A percentile compares a stretch with the other conserved stretches of the same genome.
These are phyloP conservation scores for Carabus problematicus DNA, from an alignment of 2,888 invertebrate species.

Conservation along the genomic window DNA sequence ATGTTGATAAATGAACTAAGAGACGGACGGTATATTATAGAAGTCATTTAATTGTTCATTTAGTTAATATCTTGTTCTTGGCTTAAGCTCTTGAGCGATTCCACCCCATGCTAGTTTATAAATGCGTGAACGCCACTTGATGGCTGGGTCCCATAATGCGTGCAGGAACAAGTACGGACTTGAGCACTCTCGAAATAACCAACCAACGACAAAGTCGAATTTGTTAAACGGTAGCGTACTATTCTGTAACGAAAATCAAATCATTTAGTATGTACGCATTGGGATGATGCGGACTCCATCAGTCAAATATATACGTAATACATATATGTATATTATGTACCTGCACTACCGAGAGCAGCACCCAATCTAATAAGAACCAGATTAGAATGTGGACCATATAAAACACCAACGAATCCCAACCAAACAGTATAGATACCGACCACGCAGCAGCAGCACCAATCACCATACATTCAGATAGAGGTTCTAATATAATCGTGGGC, in stretches of 20 bases:
- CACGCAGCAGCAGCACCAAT: slow-evolving; percentile 91
- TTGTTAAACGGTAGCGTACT: slow-evolving; percentile 93
- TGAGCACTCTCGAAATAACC: slow-evolving; percentile 91
- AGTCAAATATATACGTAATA: neutral
- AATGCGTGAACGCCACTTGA: slow-evolving; percentile 91
- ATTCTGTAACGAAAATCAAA: slow-evolving; percentile 66
- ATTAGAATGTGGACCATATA: slow-evolving; percentile 89
- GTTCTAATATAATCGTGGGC: slow-evolving; percentile 88
- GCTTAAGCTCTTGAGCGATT: slow-evolving; percentile 85
- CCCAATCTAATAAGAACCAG: slow-evolving; percentile 97
- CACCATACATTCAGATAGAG: slow-evolving; percentile 93
- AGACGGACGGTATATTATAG: slow-evolving; percentile 39
- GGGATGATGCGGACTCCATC: neutral
- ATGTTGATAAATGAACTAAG: neutral
- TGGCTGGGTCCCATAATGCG: slow-evolving; percentile 86
- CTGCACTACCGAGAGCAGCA: slow-evolving; percentile 86
- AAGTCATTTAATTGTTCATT: slow-evolving; percentile 29
- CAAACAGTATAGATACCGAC: slow-evolving; percentile 82
- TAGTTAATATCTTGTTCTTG: slow-evolving; percentile 70
- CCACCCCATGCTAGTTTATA: slow-evolving; percentile 97
- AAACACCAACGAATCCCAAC: slow-evolving; percentile 89
- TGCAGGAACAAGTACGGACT: slow-evolving; percentile 88
- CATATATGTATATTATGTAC: slow-evolving; percentile 54
- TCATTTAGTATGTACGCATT: slow-evolving; percentile 19
- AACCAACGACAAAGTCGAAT: slow-evolving; percentile 92